A percentile compares a stretch with the other conserved stretches of the same genome.
These are phyloP conservation scores for Apogon hyalosoma DNA, from an alignment of 2,797 vertebrate species.

Conservation along the genomic window DNA sequence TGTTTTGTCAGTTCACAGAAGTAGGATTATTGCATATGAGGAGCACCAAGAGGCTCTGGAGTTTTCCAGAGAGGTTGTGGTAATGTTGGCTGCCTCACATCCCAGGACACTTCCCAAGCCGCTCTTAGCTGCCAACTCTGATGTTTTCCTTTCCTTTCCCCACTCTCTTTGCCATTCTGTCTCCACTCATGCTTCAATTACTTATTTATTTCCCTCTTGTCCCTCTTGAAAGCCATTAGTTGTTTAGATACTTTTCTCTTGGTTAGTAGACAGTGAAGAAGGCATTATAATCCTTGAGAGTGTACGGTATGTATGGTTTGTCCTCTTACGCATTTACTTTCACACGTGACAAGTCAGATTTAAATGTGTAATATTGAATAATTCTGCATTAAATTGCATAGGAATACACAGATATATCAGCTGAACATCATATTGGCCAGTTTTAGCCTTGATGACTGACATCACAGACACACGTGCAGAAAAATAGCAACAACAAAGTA, in stretches of 20 bases:
- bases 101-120: slow-evolving; percentile 63
- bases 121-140: slow-evolving; percentile 62
- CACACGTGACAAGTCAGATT: neutral
- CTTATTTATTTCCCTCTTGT: slow-evolving; percentile 55
- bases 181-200: slow-evolving; percentile 46
- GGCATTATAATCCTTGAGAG: neutral
- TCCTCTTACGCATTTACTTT: slow-evolving; percentile 3
- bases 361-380: too few species aligned
- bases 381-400: too few species aligned
- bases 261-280: slow-evolving; percentile 25
- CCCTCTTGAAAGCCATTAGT: slow-evolving; percentile 51
- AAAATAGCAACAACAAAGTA: too few species aligned
- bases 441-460: neutral
- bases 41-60: slow-evolving; percentile 57
- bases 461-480: too few species aligned
- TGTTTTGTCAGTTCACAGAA: slow-evolving; percentile 48
- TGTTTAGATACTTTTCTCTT: slow-evolving; percentile 45
- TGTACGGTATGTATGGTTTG: slow-evolving; percentile 7
- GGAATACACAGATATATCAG: too few species aligned
- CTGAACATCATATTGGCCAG: too few species aligned
- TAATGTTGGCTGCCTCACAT: slow-evolving; percentile 60
- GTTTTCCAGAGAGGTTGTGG: slow-evolving; percentile 66
- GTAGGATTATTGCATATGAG: slow-evolving; percentile 66
- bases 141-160: slow-evolving; percentile 45
- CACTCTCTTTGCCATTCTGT: slow-evolving; percentile 35